Conservation (phyloP, 2,797 vertebrate species). For the Liasis olivaceus region DNA sequence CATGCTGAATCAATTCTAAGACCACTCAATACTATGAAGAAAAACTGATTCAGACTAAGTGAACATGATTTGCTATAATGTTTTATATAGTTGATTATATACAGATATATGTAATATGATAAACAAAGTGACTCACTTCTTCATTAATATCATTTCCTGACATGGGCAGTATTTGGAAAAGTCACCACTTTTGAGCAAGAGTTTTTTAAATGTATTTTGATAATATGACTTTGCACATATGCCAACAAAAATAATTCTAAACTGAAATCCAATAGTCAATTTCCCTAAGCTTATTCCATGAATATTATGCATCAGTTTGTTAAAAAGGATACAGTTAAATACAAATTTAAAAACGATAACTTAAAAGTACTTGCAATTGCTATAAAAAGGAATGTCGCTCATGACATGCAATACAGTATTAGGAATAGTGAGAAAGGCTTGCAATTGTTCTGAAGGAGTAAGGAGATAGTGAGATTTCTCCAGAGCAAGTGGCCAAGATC, state of each 20-base stretch:
- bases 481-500: background rate
- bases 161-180: conserved; percentile 57
- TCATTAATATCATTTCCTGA: conserved; percentile 53
- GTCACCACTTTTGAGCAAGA: conserved; percentile 54
- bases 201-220: conserved; percentile 57
- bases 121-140: conserved; percentile 58
- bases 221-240: conserved; percentile 56
- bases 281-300: conserved; percentile 74
- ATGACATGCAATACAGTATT: conserved; percentile 43
- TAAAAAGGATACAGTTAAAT: conserved; percentile 2
- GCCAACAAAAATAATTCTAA: conserved; percentile 44
- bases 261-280: conserved; percentile 67
- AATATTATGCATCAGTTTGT: conserved; percentile 44
- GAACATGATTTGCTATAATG: background rate
- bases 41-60: background rate
- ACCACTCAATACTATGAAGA: background rate
- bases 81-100: conserved; percentile 12
- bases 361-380: conserved; percentile 25
- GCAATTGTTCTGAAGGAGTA: background rate
- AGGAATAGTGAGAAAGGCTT: conserved; percentile 55
- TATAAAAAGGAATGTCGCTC: conserved; percentile 39
- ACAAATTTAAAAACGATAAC: conserved; percentile 29
- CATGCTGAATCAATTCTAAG: background rate
- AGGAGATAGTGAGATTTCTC: conserved; percentile 43
- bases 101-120: conserved; percentile 1